These are phyloP conservation scores for Petrocephalus microphthalmus DNA, from an alignment of 2,113 vertebrate species.

Conservation along the genomic window DNA sequence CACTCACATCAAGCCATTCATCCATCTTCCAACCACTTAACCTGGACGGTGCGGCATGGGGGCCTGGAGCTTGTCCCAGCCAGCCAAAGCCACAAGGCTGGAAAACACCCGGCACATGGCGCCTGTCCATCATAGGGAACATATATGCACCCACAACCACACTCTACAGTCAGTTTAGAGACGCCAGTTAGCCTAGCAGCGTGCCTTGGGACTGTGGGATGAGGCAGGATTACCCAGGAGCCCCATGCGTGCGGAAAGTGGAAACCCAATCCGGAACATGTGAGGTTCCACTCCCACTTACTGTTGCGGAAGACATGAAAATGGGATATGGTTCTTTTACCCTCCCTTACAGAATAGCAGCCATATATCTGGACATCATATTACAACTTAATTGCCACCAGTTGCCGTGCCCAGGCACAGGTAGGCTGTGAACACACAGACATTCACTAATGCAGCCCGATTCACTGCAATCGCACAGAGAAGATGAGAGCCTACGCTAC, in stretches of 20 bases:
- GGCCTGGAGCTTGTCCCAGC: neutral
- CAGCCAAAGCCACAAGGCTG: neutral
- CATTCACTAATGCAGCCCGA: neutral
- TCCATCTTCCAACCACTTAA: neutral
- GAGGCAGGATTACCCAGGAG: too few species aligned
- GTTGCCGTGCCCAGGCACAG: neutral
- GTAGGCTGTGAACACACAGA: neutral
- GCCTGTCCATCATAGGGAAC: neutral
- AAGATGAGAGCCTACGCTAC: neutral
- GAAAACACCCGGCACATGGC: neutral
- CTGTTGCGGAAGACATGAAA: neutral
- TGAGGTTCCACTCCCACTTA: neutral
- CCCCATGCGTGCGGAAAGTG: too few species aligned
- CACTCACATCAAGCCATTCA: neutral
- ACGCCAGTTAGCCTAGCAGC: too few species aligned
- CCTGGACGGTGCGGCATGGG: neutral
- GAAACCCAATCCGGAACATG: neutral
- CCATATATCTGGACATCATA: neutral
- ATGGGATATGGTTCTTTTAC: neutral
- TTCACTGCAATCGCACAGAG: neutral
- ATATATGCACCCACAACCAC: neutral
- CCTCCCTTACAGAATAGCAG: neutral
- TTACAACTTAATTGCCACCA: neutral
- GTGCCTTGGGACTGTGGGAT: too few species aligned
- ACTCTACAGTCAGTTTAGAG: neutral